A percentile compares a stretch with the other conserved stretches of the same genome.
These are phyloP conservation scores for Haliclona indistincta DNA, from an alignment of 37 sponge, comb jelly and placozoan species.

Conservation along the genomic window DNA sequence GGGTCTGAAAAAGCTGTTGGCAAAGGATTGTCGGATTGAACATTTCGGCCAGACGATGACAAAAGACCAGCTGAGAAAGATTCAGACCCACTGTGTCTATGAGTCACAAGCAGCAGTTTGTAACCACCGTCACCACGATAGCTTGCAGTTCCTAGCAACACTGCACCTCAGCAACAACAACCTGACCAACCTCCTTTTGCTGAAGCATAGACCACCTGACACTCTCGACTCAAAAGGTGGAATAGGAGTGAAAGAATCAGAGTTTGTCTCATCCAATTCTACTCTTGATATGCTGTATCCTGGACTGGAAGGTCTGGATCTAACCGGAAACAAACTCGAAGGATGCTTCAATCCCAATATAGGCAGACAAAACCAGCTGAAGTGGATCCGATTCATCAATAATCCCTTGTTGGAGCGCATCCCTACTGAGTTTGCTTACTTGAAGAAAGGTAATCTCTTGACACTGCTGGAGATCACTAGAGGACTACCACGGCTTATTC, in stretches of 20 bases:
- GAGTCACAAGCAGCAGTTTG: slow-evolving; percentile 20
- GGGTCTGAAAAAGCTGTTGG: slow-evolving; percentile 41
- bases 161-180: slow-evolving; percentile 50
- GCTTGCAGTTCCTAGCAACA: slow-evolving; percentile 25
- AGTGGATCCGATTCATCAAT: slow-evolving; percentile 45
- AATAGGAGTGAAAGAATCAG: neutral
- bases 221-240: slow-evolving; percentile 7
- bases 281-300: slow-evolving; percentile 74
- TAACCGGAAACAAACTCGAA: slow-evolving; percentile 52
- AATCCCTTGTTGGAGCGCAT: slow-evolving; percentile 53
- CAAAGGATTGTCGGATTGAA: slow-evolving; percentile 19
- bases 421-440: slow-evolving; percentile 71
- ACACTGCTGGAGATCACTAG: slow-evolving; percentile 33
- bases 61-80: neutral
- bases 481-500: slow-evolving; percentile 48
- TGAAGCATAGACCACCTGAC: neutral
- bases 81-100: slow-evolving; percentile 24
- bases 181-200: slow-evolving; percentile 40
- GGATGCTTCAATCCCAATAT: slow-evolving; percentile 68
- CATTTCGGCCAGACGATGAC: slow-evolving; percentile 27
- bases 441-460: slow-evolving; percentile 45
- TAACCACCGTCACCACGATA: slow-evolving; percentile 48
- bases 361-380: slow-evolving; percentile 53
- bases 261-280: neutral
- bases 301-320: slow-evolving; percentile 42